Evolutionary conservation across 2,888 invertebrate genomes (phyloP).

Genomic region (Yponomeuta malinellus): DNA sequence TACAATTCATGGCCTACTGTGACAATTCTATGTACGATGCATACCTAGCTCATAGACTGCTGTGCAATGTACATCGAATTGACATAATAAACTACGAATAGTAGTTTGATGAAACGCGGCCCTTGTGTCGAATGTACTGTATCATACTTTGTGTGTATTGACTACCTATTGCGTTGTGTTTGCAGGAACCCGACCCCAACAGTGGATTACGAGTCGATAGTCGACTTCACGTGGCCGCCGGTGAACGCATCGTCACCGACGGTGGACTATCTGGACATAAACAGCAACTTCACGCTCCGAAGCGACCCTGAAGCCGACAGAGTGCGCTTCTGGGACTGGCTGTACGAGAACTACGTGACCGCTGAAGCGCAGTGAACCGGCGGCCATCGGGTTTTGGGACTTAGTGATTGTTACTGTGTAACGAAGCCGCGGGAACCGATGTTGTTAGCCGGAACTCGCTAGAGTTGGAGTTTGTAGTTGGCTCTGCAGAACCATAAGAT

Average conservation of each 20-base stretch:
- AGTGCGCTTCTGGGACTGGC: slow-evolving; percentile 75
- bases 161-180: slow-evolving; percentile 13
- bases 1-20: no score
- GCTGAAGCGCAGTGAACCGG: background rate
- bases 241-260: slow-evolving; percentile 49
- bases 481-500: background rate
- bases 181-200: slow-evolving; percentile 73
- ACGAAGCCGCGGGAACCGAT: background rate
- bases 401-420: slow-evolving; percentile 14
- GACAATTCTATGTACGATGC: no score
- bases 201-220: slow-evolving; percentile 60
- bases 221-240: slow-evolving; percentile 72
- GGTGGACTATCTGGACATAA: slow-evolving; percentile 72
- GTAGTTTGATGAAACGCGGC: no score
- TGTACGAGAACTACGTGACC: slow-evolving; percentile 51
- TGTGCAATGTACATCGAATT: no score
- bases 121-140: no score
- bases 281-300: slow-evolving; percentile 64
- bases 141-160: no score
- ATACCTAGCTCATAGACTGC: no score
- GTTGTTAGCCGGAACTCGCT: background rate
- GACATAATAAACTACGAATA: no score
- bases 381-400: background rate
- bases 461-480: background rate
- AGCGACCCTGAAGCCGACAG: slow-evolving; percentile 71